Evolutionary conservation across 2,113 vertebrate genomes (phyloP), one percentile per base, ranked within the genome.

Genomic region (Gasterosteus aculeatus): DNA sequence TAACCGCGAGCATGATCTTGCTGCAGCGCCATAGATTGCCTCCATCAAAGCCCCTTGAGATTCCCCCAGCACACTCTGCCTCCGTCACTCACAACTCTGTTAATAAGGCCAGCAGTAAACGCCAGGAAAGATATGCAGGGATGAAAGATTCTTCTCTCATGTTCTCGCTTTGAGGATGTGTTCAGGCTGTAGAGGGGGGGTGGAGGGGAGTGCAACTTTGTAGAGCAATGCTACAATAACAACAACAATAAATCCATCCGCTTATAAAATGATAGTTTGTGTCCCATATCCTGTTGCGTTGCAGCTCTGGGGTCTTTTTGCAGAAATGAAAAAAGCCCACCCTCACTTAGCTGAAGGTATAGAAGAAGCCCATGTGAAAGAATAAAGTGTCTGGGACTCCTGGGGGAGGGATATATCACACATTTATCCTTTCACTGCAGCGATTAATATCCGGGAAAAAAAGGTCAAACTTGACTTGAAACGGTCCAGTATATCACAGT

Each of bases 401-500:
- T 83, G 73, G 75, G 88, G 87, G 89, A 90, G 81, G 80, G 76
- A 85, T 87, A 85, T 72, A 92, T 92, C 91, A 92, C 84, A 90
- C 85, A 85, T 88, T 91, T 87, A 92, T 91, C 92, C 87, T 89
- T 82, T 87, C 81, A 87, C 88, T 69, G 85, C 85, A 85, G 88
- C 86, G 84, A 94, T 94, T 93, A 92, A 93, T 94, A 93, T 93
- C 87, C 22, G 59, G 73, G 81, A 83, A 87, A 92, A 89, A 93
- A 94, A 93, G 93, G 93, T 94, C 91, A 93, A 90, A 93, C 91
- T 83, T 88, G 87, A 92, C 90, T 93, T 88, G 88, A 92, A 92
- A 91, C 80, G 78, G 85, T 87, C 90, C 84, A 87, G 86, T 93
- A 92, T 91, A 93, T 94, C 92, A 92, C 88, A 89, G 86, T 91